A percentile compares a stretch with the other conserved stretches of the same genome.
These are phyloP conservation scores for Lepus townsendii DNA, from an alignment of 2,797 vertebrate genomes.

Conservation along the genomic window DNA sequence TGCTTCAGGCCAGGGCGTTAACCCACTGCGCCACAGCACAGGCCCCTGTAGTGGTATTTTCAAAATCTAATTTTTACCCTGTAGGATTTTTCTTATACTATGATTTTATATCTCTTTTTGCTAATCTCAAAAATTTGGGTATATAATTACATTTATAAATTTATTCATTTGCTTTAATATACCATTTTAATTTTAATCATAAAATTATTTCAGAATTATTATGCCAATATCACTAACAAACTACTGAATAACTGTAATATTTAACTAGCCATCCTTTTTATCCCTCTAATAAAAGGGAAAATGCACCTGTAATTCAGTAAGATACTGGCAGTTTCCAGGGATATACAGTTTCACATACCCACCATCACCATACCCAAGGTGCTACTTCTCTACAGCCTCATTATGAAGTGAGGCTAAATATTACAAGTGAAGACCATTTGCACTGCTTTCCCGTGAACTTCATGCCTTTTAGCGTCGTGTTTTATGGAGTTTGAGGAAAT, in stretches of 20 bases:
- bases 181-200: background rate
- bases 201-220: constrained; percentile 6
- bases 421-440: background rate
- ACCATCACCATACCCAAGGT: background rate
- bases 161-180: constrained; percentile 9
- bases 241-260: background rate
- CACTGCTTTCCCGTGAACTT: constrained; percentile 1
- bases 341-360: background rate
- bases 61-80: background rate
- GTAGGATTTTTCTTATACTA: background rate
- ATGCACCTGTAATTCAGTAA: background rate
- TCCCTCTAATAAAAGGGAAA: constrained; percentile 27
- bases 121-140: constrained; percentile 4
- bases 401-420: background rate
- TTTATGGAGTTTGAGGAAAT: background rate
- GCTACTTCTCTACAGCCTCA: background rate
- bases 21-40: too few species aligned
- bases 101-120: background rate
- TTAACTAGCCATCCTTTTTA: background rate
- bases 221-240: background rate
- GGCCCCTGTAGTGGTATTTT: background rate
- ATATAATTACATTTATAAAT: background rate
- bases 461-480: background rate
- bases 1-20: too few species aligned
- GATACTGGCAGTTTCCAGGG: background rate